Evolutionary conservation across 2,113 vertebrate species (phyloP).

Genomic region (Trichechus manatus): DNA sequence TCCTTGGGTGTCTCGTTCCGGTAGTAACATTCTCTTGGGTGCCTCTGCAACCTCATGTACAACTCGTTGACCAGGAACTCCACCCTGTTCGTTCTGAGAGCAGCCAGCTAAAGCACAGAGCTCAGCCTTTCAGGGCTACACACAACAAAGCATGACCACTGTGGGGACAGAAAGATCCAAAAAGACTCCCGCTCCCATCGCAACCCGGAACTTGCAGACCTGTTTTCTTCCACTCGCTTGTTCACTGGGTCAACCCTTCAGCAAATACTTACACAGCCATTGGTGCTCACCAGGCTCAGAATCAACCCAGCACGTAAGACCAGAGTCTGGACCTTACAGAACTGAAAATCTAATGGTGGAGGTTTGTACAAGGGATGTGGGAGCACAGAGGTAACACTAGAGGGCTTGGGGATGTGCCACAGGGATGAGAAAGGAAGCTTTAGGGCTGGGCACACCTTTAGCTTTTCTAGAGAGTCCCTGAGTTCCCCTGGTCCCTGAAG

Average conservation of each 20-base stretch:
- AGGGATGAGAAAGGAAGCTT: background rate
- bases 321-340: background rate
- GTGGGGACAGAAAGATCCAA: background rate
- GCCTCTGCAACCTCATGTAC: rapidly evolving
- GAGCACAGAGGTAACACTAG: background rate
- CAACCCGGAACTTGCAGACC: background rate
- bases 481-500: background rate
- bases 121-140: background rate
- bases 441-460: background rate
- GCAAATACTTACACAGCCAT: background rate
- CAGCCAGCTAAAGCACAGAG: too few relatives aligned
- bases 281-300: background rate
- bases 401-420: too few relatives aligned
- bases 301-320: background rate
- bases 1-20: background rate
- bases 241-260: background rate
- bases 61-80: background rate
- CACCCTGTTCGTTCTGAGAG: background rate
- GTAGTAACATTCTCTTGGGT: background rate
- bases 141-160: background rate
- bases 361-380: too few relatives aligned
- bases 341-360: background rate
- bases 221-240: background rate
- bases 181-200: background rate
- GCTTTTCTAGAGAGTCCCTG: background rate